Percentiles rank a stretch among this genome's conserved stretches.
Conservation (phyloP, 2,797 vertebrate species). For the Amblyopsis hoosieri region DNA sequence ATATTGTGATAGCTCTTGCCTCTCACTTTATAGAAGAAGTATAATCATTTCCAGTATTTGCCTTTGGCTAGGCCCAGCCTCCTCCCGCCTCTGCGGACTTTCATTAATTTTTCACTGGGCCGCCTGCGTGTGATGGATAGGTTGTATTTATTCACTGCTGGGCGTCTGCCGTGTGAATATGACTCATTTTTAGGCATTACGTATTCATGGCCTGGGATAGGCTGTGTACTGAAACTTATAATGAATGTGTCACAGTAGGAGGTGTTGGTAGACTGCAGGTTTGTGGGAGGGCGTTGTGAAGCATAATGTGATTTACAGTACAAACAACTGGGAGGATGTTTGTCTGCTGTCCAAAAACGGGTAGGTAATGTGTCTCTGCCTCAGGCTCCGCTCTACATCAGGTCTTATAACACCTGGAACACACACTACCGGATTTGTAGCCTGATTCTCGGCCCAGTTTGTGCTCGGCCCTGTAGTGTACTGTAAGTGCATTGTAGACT, state of each 20-base stretch:
- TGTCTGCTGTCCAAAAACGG: conserved; percentile 61
- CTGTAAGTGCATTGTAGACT: no score
- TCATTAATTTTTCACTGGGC: conserved; percentile 94
- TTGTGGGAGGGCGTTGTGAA: conserved; percentile 88
- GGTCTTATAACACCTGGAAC: no score
- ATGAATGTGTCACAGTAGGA: conserved; percentile 97
- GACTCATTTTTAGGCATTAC: conserved; percentile 97
- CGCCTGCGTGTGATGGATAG: conserved; percentile 89
- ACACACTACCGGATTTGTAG: no score
- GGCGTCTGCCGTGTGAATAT: conserved; percentile 94
- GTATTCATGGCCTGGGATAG: conserved; percentile 99
- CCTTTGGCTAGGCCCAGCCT: conserved; percentile 53
- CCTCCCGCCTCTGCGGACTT: conserved; percentile 76
- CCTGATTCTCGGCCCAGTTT: no score
- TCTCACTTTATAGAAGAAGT: conserved; percentile 44
- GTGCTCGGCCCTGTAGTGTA: no score
- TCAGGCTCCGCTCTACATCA: not conserved
- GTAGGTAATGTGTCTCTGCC: conserved; percentile 30
- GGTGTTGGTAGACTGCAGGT: conserved; percentile 83
- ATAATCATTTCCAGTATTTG: conserved; percentile 59
- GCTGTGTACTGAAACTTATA: conserved; percentile 92
- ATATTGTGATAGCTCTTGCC: conserved; percentile 42
- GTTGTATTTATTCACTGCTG: conserved; percentile 97
- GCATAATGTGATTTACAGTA: conserved; percentile 88
- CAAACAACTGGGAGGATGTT: conserved; percentile 78